Evolutionary conservation across 2,888 invertebrate species (phyloP), one percentile per base, ranked within the genome.

Genomic region (Ophion slaviceki): DNA sequence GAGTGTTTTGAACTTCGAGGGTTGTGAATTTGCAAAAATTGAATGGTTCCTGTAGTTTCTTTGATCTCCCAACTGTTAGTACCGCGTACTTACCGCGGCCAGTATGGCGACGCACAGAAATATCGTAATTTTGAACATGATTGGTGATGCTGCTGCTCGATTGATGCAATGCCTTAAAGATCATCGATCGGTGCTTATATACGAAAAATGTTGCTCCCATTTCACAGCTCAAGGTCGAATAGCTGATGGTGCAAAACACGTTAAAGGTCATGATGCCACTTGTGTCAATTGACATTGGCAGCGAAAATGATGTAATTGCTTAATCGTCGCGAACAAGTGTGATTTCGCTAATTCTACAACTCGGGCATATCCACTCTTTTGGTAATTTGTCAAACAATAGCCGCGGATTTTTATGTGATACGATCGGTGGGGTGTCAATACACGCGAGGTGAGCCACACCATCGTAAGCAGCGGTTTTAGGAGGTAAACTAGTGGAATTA

Each of bases 241-340:
- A 47, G 45, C 66, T 28, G 11, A 81, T 47, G 20, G 45, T 14
- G n/a, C 36, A 8, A 47, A 57, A 47, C 7, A 36, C 32, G 62
- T 36, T 24, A 47, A 57, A 53, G 7, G 62, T 45, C 32, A 10
- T 53, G 40, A 6, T 14, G 11, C 24, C 82, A 82, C 66, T 79
- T 85, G 85, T 75, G 75, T 79, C 82, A 85, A 85, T 75, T 53
- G 8, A 75, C 28, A 57, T 45, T 72, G 47, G 17, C 57, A 62
- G 11, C 36, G 53, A 67, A 53, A 53, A 47, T 70, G 7, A 53
- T 53, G 8, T 17, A 53, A n/a, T 10, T 17, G 17, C 2, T 47
- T 17, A 28, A 47, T 70, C 28, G 47, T 2, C 53, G 28, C 10
- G 53, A 70, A 28, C 17, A 28, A 17, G 8, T 8, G 17, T 17